A percentile compares a stretch with the other conserved stretches of the same genome.
phyloP scores from a whole-genome alignment of 2,888 invertebrate species.

The Lochmaea crataegi region DNA sequence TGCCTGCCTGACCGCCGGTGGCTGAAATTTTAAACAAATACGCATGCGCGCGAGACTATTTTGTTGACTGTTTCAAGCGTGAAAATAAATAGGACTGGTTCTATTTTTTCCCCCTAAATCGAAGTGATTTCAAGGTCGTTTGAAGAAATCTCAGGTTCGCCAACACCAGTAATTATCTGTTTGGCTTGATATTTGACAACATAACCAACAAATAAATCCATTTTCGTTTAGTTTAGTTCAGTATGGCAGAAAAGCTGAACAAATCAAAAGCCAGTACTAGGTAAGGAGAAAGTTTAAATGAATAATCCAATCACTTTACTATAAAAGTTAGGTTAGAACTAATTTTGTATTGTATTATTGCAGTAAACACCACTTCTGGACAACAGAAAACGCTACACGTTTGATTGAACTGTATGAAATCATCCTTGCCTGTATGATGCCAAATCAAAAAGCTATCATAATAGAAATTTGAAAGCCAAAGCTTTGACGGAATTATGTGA shows the following conservation, averaged over 20 bases:
- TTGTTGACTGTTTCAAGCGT: not conserved
- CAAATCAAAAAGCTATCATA: too few relatives aligned
- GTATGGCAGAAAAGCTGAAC: not conserved
- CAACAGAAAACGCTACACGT: too few relatives aligned
- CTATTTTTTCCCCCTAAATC: not conserved
- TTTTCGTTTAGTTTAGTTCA: too few relatives aligned
- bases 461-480: too few relatives aligned
- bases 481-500: too few relatives aligned
- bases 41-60: constrained; percentile 7
- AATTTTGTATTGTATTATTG: constrained; percentile 4
- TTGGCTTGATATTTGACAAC: constrained; percentile 3
- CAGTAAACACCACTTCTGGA: too few relatives aligned
- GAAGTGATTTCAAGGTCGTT: constrained; percentile 15
- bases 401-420: too few relatives aligned
- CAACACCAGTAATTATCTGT: not conserved
- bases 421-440: too few relatives aligned
- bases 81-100: not conserved
- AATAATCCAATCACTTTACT: not conserved
- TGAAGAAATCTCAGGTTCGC: too few relatives aligned
- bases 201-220: too few relatives aligned
- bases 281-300: not conserved
- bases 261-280: not conserved
- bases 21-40: constrained; percentile 19
- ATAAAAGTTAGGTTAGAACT: not conserved
- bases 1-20: constrained; percentile 2